phyloP scores from a whole-genome alignment of 2,113 vertebrate genomes.

The Prinia subflava region DNA sequence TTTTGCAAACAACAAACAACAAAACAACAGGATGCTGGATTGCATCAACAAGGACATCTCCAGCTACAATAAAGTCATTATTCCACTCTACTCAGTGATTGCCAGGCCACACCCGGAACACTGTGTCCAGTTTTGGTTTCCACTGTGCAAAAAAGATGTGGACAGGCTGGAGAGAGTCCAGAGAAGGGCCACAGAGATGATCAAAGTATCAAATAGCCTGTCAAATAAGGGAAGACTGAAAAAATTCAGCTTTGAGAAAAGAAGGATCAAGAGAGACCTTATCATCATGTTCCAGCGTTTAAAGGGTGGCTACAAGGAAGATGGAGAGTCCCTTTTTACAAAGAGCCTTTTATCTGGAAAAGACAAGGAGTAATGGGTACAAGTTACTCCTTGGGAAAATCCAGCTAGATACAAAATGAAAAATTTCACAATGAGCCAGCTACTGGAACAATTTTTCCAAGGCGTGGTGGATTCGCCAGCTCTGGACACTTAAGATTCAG shows the following conservation, averaged over 20 bases:
- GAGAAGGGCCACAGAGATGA: background rate
- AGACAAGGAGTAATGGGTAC: background rate
- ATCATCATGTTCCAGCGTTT: background rate
- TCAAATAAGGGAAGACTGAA: background rate
- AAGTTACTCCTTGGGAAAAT: background rate
- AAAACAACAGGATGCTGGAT: background rate
- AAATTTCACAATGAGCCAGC: background rate
- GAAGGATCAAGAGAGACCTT: background rate
- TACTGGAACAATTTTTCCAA: background rate
- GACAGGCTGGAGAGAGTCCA: background rate
- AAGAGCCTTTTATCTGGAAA: background rate
- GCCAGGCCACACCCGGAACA: background rate
- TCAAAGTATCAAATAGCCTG: background rate
- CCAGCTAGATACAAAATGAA: rapidly evolving
- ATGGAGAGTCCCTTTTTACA: background rate
- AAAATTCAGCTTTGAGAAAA: background rate
- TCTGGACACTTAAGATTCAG: background rate
- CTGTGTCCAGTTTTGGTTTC: background rate
- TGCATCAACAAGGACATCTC: background rate
- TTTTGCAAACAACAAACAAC: background rate
- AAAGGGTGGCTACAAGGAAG: background rate
- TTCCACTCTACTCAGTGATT: background rate
- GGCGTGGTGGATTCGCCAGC: background rate
- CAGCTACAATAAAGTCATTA: background rate
- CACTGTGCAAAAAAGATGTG: background rate